A percentile compares a stretch with the other conserved stretches of the same genome.
Conservation (phyloP, 2,888 invertebrate species). For the Melieria crassipennis region DNA sequence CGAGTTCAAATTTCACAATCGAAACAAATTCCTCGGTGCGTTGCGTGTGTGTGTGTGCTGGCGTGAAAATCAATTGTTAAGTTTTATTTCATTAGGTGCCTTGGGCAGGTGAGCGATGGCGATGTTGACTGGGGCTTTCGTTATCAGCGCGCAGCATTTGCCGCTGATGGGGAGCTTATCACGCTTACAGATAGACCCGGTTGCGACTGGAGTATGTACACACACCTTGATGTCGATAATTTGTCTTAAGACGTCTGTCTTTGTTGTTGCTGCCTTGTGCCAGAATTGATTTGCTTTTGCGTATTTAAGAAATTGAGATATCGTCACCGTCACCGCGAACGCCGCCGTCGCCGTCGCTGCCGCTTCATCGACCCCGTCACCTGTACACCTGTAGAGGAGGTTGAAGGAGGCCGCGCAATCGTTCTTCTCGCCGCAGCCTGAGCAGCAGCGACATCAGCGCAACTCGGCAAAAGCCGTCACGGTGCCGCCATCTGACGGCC, state of each 20-base stretch:
- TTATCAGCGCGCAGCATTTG: not conserved
- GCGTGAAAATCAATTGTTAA: constrained; percentile 23
- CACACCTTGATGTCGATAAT: not conserved
- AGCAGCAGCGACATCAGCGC: no score
- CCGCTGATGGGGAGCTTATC: constrained; percentile 19
- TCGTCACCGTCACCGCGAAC: no score
- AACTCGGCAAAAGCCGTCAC: no score
- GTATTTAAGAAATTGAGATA: no score
- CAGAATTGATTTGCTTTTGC: no score
- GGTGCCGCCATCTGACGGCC: constrained; percentile 10
- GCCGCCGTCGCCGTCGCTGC: no score
- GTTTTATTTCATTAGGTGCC: constrained; percentile 17
- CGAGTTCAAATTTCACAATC: constrained; percentile 12
- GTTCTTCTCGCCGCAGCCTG: no score
- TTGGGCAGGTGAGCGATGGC: not conserved
- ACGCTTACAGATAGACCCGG: not conserved
- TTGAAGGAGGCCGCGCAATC: no score
- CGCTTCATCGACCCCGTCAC: no score
- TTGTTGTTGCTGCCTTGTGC: no score
- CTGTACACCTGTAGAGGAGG: no score
- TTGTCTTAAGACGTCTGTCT: no score
- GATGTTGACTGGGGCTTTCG: not conserved
- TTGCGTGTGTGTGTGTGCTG: not conserved
- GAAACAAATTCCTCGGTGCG: not conserved
- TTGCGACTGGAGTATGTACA: not conserved